Evolutionary conservation across 2,888 invertebrate genomes (phyloP).

Genomic region (Apotomis turbidana): DNA sequence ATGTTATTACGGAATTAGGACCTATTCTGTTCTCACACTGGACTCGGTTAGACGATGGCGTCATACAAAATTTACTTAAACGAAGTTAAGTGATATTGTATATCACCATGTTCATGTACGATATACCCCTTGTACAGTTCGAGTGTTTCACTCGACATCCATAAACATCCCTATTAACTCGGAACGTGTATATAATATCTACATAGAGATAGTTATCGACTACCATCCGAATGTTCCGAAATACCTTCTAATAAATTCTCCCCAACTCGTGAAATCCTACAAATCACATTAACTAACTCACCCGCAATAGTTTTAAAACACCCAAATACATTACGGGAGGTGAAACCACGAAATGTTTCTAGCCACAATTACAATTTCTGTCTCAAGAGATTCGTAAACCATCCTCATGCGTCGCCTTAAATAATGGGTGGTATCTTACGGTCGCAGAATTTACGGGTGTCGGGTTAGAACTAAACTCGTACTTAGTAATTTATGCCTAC

Average conservation of each 20-base stretch:
- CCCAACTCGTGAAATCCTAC: conserved; percentile 10
- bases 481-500: conserved; percentile 27
- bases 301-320: conserved; percentile 38
- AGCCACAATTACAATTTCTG: conserved; percentile 42
- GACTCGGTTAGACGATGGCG: conserved; percentile 17
- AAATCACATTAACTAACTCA: conserved; percentile 38
- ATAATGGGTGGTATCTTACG: conserved; percentile 39
- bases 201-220: background rate
- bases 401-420: conserved; percentile 37
- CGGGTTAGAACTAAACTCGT: conserved; percentile 31
- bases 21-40: background rate
- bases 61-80: conserved; percentile 35
- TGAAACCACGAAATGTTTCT: conserved; percentile 31
- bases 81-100: conserved; percentile 31
- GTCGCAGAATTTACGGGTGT: conserved; percentile 39
- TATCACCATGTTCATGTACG: conserved; percentile 1
- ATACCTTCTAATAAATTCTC: conserved; percentile 11
- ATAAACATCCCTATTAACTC: no score
- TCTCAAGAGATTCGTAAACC: conserved; percentile 40
- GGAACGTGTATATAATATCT: no score
- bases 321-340: conserved; percentile 35
- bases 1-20: no score
- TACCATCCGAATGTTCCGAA: conserved; percentile 2
- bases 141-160: no score
- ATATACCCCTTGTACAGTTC: no score